Conservation (phyloP, 1,140 invertebrate genomes). For the Drosophila pruinosa region DNA sequence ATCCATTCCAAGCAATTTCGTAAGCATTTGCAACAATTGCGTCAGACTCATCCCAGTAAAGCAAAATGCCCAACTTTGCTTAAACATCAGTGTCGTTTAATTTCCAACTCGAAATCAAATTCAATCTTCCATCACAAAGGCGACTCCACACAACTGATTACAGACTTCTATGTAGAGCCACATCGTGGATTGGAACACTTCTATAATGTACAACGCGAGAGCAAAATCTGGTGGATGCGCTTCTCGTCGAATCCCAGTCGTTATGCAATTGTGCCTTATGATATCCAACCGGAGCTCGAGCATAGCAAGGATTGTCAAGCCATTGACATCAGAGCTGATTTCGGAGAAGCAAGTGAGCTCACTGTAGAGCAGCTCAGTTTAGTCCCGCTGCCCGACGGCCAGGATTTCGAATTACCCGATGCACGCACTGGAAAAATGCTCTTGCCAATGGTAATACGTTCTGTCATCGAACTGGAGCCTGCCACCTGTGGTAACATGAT, state of each 20-base stretch:
- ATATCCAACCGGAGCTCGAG: conserved; percentile 83
- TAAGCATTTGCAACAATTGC: conserved; percentile 18
- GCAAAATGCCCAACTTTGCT: conserved; percentile 58
- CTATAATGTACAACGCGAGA: conserved; percentile 87
- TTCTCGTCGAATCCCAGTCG: conserved; percentile 87
- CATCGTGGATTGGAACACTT: conserved; percentile 63
- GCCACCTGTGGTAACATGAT: conserved; percentile 53
- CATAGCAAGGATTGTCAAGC: conserved; percentile 46
- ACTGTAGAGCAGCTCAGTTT: conserved; percentile 65
- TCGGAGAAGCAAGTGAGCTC: conserved; percentile 27
- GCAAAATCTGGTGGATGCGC: conserved; percentile 91
- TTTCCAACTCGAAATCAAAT: neutral
- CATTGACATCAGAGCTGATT: conserved; percentile 64
- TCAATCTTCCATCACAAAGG: conserved; percentile 16
- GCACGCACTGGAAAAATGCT: conserved; percentile 33
- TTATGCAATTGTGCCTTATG: conserved; percentile 84
- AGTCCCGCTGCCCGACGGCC: conserved; percentile 17
- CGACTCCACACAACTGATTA: conserved; percentile 36
- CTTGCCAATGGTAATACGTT: conserved; percentile 59
- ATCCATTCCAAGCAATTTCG: conserved; percentile 29
- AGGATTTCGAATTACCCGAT: conserved; percentile 41
- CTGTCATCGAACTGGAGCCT: conserved; percentile 61
- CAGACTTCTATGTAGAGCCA: conserved; percentile 61
- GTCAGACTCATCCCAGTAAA: conserved; percentile 40
- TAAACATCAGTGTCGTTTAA: conserved; percentile 36